phyloP scores from a whole-genome alignment of 2,888 invertebrate genomes.

The Galeopsomyia nigrocyanea region DNA sequence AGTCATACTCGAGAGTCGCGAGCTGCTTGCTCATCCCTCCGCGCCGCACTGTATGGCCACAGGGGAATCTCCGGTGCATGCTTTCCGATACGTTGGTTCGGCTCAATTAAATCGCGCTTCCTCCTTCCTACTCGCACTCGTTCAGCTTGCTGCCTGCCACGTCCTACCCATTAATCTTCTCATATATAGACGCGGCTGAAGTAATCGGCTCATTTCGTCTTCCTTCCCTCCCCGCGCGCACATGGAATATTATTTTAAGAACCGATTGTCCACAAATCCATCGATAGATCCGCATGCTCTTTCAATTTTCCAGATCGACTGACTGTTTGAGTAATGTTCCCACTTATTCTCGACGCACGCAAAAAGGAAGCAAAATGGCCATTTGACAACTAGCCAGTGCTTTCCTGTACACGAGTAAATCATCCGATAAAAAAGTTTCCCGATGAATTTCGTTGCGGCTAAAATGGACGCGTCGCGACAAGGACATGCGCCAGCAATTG shows the following conservation, averaged over 20 bases:
- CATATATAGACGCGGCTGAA: conserved; percentile 19
- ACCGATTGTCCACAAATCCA: not conserved
- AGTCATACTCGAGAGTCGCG: conserved; percentile 29
- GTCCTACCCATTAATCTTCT: conserved; percentile 17
- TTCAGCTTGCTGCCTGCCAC: not conserved
- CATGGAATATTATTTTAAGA: too few relatives aligned
- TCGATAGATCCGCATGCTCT: not conserved
- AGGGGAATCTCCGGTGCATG: conserved; percentile 29
- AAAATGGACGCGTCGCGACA: too few relatives aligned
- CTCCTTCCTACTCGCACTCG: not conserved
- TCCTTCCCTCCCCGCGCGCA: too few relatives aligned
- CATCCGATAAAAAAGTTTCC: too few relatives aligned
- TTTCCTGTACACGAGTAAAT: too few relatives aligned
- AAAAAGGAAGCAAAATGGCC: too few relatives aligned
- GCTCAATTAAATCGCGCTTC: conserved; percentile 35
- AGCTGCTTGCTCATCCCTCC: too few relatives aligned
- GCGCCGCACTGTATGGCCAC: too few relatives aligned
- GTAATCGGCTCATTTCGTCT: conserved; percentile 3
- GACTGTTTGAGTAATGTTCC: not conserved
- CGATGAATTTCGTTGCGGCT: too few relatives aligned
- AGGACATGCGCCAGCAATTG: too few relatives aligned
- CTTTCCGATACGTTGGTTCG: conserved; percentile 39
- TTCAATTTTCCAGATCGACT: conserved; percentile 15
- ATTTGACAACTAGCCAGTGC: too few relatives aligned
- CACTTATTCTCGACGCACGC: too few relatives aligned